phyloP scores from a whole-genome alignment of 2,888 invertebrate species.

The Pomacea canaliculata region DNA sequence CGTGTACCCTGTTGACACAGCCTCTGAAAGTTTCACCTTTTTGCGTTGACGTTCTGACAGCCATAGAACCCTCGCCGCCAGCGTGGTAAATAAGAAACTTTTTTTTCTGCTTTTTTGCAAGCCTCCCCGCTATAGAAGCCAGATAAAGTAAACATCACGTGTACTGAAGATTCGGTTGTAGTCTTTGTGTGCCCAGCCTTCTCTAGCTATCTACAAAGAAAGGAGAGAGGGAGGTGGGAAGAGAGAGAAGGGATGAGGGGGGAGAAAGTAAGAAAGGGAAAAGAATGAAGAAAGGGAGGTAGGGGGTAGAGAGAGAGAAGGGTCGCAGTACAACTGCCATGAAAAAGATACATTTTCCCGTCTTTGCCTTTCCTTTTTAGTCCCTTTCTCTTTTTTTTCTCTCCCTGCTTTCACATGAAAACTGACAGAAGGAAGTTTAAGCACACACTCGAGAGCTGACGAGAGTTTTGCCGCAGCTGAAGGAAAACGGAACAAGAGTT shows the following conservation, averaged over 20 bases:
- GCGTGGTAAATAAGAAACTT: slow-evolving; percentile 13
- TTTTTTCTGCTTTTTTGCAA: neutral
- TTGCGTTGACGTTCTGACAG: slow-evolving; percentile 24
- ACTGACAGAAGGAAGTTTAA: slow-evolving; percentile 19
- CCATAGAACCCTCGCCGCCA: slow-evolving; percentile 17
- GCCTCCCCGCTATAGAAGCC: neutral
- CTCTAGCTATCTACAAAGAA: neutral
- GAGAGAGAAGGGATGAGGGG: neutral
- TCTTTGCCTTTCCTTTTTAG: neutral
- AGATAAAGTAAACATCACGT: slow-evolving; percentile 9
- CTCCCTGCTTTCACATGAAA: slow-evolving; percentile 12
- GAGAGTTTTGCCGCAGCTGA: neutral
- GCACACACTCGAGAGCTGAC: slow-evolving; percentile 21
- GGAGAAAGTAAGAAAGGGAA: too few species aligned
- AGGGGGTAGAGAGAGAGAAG: neutral
- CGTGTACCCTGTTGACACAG: slow-evolving; percentile 9
- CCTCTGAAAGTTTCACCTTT: slow-evolving; percentile 22
- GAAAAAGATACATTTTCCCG: slow-evolving; percentile 9
- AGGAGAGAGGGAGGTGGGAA: neutral
- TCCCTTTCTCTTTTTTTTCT: neutral
- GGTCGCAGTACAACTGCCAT: neutral
- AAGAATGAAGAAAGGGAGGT: neutral
- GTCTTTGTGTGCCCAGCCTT: slow-evolving; percentile 13
- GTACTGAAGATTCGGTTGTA: neutral
- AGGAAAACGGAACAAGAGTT: neutral